Evolutionary conservation across 1,140 invertebrate genomes (phyloP), one percentile per base, ranked within the genome.

Genomic region (Archivesica marissinica): DNA sequence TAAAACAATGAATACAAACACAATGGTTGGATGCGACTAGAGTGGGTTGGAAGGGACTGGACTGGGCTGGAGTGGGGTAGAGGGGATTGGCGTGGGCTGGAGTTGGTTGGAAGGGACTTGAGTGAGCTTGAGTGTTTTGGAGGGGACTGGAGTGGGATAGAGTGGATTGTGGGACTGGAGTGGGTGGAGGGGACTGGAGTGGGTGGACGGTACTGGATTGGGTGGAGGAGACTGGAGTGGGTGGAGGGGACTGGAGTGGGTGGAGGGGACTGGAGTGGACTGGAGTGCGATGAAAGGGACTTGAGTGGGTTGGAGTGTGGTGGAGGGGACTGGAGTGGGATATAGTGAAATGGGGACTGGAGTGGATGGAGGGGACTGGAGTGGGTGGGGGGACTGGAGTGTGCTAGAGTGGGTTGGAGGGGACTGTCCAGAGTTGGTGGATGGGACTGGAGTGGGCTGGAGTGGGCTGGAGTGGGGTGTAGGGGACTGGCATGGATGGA

Each of bases 241-340:
- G 9, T 25, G 28, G 66, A 35, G 23, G 17, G 66, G 17, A 15
- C 13, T 11, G 11, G 13, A 17, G 35, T n/a, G n/a, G n/a, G n/a
- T n/a, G n/a, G n/a, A n/a, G n/a, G n/a, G n/a, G n/a, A n/a, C n/a
- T n/a, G n/a, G 28, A 17, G 38, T 33, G 66, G 11, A 15, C 39
- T 11, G 25, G 35, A 9, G 35, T 11, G 11, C 13, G 25, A 9
- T 25, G 25, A 35, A 35, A 17, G 28, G 25, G 23, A 35, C 39
- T 25, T 35, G 66, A 35, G 35, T 70, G 66, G 28, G 66, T 15
- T 11, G 38, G 66, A 35, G 66, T 70, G 66, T 70, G 66, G 28
- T 25, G 9, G 28, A 28, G 66, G 9, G 35, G 28, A 11, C 25
- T 11, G 66, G 28, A 35, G 28, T 25, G 17, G 25, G 9, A 35